These are phyloP conservation scores for Acromyrmex charruanus DNA, from an alignment of 1,140 invertebrate species.

Conservation along the genomic window DNA sequence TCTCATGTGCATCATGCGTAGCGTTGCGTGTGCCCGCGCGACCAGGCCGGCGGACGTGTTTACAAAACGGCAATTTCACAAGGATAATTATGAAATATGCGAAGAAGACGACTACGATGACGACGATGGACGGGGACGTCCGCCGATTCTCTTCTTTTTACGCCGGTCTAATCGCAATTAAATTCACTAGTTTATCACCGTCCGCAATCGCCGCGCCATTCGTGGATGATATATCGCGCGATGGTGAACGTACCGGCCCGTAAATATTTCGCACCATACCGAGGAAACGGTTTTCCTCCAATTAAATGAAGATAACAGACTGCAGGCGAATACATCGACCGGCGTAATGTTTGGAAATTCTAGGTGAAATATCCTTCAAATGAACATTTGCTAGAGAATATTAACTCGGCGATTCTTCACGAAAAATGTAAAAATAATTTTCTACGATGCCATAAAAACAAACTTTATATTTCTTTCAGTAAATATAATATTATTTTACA, in stretches of 20 bases:
- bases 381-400: neutral
- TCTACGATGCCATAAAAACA: neutral
- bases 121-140: conserved; percentile 15
- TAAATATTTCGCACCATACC: conserved; percentile 1
- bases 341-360: neutral
- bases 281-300: conserved; percentile 33
- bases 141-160: conserved; percentile 40
- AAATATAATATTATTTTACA: neutral
- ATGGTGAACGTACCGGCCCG: conserved; percentile 23
- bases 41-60: conserved; percentile 49
- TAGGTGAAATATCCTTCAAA: neutral
- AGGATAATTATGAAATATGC: conserved; percentile 62
- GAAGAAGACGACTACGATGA: neutral
- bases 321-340: neutral
- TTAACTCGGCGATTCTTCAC: neutral
- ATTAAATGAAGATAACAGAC: conserved; percentile 19
- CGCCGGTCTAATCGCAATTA: conserved; percentile 51
- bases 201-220: conserved; percentile 36
- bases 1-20: conserved; percentile 55
- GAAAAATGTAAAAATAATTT: neutral
- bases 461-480: neutral
- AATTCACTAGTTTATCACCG: conserved; percentile 49
- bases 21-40: conserved; percentile 46
- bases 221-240: conserved; percentile 50
- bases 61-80: conserved; percentile 63